phyloP scores from a whole-genome alignment of 2,888 invertebrate genomes.

The Epicampocera succincta region DNA sequence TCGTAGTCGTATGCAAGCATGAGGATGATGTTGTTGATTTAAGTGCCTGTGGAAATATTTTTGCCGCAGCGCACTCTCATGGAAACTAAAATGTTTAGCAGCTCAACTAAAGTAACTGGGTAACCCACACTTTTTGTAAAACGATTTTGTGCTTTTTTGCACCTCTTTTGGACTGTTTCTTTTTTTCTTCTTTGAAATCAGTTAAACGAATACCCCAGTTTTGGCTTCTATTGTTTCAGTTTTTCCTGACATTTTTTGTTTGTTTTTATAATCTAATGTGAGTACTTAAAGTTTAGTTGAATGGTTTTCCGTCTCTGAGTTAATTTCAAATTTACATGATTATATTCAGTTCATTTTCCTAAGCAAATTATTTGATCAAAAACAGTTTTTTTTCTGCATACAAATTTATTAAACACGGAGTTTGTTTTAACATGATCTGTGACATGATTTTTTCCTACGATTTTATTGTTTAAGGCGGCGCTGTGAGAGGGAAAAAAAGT shows the following conservation, averaged over 20 bases:
- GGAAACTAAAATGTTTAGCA: constrained; percentile 25
- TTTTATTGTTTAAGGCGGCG: constrained; percentile 41
- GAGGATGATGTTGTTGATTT: constrained; percentile 34
- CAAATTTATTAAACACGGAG: constrained; percentile 20
- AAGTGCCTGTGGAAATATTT: neutral
- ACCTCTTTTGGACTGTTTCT: neutral
- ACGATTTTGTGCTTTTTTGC: constrained; percentile 15
- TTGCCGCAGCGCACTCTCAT: too few relatives aligned
- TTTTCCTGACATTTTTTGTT: neutral
- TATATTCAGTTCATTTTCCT: constrained; percentile 45
- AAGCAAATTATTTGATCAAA: constrained; percentile 41
- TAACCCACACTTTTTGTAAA: constrained; percentile 30
- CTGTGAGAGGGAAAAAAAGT: constrained; percentile 13
- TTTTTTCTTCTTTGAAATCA: neutral
- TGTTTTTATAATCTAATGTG: constrained; percentile 21
- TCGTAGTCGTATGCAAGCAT: neutral
- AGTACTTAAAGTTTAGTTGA: constrained; percentile 37
- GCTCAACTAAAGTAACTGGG: constrained; percentile 8
- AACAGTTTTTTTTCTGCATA: neutral
- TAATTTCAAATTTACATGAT: constrained; percentile 51
- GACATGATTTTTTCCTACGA: constrained; percentile 44
- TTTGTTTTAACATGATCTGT: constrained; percentile 44
- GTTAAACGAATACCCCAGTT: constrained; percentile 10
- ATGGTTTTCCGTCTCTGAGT: constrained; percentile 26
- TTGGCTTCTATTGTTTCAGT: constrained; percentile 33